phyloP scores from a whole-genome alignment of 1,140 invertebrate genomes.

The Dendrolimus punctatus region DNA sequence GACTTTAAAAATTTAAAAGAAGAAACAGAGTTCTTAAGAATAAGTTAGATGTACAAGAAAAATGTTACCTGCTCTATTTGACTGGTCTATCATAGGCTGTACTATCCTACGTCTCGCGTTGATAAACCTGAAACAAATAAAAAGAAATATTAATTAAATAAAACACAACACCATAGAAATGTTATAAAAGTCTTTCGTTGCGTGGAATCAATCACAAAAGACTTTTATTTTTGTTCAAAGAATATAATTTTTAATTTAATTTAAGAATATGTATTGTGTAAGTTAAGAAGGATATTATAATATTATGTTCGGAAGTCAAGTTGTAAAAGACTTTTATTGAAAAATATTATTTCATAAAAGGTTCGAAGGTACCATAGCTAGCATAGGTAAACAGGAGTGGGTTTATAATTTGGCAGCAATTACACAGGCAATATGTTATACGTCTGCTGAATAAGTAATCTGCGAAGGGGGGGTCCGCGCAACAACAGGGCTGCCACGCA shows the following conservation, averaged over 20 bases:
- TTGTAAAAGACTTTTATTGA: no score
- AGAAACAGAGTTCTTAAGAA: background rate
- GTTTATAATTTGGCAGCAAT: constrained; percentile 27
- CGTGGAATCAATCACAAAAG: no score
- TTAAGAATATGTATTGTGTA: no score
- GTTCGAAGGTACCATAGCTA: constrained; percentile 1
- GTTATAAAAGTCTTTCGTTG: no score
- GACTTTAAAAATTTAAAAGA: no score
- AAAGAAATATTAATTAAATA: constrained; percentile 12
- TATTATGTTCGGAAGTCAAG: no score
- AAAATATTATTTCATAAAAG: no score
- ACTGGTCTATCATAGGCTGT: constrained; percentile 97
- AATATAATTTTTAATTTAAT: no score
- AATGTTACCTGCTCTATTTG: constrained; percentile 96
- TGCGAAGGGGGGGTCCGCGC: background rate
- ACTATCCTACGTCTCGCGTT: constrained; percentile 98
- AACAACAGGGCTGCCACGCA: no score
- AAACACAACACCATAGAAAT: no score
- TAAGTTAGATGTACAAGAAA: constrained; percentile 48
- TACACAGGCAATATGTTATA: constrained; percentile 27
- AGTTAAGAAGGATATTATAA: no score
- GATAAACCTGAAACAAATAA: constrained; percentile 90
- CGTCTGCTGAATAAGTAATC: constrained; percentile 38
- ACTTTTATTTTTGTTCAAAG: no score
- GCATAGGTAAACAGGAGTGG: constrained; percentile 1